Percentiles rank a stretch among this genome's conserved stretches.
Conservation (phyloP, 2,888 invertebrate species). For the Drosophila differens region DNA sequence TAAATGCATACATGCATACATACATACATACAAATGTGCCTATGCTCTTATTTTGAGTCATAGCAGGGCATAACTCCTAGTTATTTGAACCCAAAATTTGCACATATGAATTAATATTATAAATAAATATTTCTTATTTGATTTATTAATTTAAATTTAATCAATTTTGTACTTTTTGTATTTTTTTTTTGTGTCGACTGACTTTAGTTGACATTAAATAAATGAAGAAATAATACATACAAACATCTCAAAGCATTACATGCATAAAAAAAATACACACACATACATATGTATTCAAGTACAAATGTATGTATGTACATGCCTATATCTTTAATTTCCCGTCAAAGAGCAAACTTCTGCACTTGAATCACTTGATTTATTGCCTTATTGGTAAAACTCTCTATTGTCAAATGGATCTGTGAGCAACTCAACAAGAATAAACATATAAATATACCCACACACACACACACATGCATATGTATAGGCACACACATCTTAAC, state of each 20-base stretch:
- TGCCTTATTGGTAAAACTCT: not conserved
- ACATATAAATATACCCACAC: slow-evolving; percentile 4
- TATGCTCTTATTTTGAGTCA: not conserved
- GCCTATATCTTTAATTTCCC: not conserved
- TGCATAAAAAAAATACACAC: not conserved
- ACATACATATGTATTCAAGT: not conserved
- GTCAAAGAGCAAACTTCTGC: not conserved
- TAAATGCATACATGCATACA: not conserved
- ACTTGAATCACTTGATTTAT: slow-evolving; percentile 9
- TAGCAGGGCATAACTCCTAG: not conserved
- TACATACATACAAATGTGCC: not conserved
- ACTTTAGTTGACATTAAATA: not conserved
- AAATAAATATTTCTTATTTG: not conserved
- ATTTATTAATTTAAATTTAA: not conserved
- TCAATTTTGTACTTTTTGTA: not conserved
- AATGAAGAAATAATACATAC: not conserved
- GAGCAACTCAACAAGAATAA: slow-evolving; percentile 6
- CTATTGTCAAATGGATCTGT: not conserved
- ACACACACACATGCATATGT: not conserved
- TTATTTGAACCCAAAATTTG: not conserved
- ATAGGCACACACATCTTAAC: not conserved
- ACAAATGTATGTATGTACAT: not conserved
- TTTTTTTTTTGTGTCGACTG: not conserved
- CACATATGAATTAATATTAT: not conserved
- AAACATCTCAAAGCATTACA: not conserved